Base-by-base conservation (phyloP, 2,888 invertebrate species). In the Anagyrus pseudococci region DNA sequence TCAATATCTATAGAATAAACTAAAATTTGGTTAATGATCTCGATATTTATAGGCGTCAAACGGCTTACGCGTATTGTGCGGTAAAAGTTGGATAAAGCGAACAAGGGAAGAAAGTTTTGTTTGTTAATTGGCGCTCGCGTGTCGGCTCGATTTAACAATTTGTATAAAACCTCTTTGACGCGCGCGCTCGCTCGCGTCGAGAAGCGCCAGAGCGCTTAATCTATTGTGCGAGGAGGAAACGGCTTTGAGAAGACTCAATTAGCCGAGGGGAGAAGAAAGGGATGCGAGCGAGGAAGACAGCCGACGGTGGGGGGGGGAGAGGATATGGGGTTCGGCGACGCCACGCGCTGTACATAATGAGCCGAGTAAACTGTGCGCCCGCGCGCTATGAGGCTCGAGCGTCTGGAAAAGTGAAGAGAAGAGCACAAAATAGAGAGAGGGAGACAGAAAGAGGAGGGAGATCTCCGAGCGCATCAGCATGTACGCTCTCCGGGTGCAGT, bases 401-500 rank as follows among this genome's bases (percentile, higher is more conserved):
- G 59, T 44, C 52, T 59, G 66, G 25, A 62, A 62, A 66, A 62
- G 62, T 62, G 62, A 60, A 62, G 59, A 62, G 66, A 67, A 47
- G 48, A 40, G 33, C 20, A 19, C 20, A 49, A 41, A 37, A 37
- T 33, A 46, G 26, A 49, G 4, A 49, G 25, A 25, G 15, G 55
- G 41, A 65, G 47, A 43, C 63, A 67, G 68, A 64, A 62, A 57
- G 47, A 64, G n/a, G n/a, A n/a, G n/a, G n/a, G n/a, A n/a, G n/a
- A n/a, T n/a, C n/a, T n/a, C n/a, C 64, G 55, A 64, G 57, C 66
- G 68, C 70, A 64, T 68, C 69, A 68, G 57, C 54, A 68, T 56
- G 68, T 66, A 71, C 74, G 74, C 74, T 29, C 73, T 76, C 70
- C 67, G 73, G 74, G 77, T 67, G 79, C 80, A 79, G 77, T 80